Conservation (phyloP, 2,113 vertebrate species). For the Fregata magnificens region DNA sequence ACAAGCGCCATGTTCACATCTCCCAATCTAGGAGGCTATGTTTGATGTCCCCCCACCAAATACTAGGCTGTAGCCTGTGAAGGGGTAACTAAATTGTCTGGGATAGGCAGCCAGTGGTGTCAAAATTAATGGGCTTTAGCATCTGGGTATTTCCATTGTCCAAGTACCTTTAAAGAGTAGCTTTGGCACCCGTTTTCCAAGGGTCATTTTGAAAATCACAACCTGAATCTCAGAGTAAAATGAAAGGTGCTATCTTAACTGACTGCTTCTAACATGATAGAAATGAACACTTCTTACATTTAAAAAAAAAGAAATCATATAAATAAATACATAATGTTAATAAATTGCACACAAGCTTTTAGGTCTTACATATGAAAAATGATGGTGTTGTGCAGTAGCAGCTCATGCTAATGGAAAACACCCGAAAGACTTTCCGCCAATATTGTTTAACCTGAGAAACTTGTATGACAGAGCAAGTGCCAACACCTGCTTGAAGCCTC, state of each 20-base stretch:
- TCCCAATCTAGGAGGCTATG: no score
- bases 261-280: not conserved
- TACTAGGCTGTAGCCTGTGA: not conserved
- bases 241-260: not conserved
- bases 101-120: not conserved
- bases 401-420: not conserved
- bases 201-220: not conserved
- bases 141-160: not conserved
- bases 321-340: not conserved
- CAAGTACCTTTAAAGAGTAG: not conserved
- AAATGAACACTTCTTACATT: not conserved
- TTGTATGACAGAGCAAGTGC: not conserved
- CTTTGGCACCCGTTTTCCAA: not conserved
- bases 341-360: not conserved
- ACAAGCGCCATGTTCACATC: not conserved
- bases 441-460: constrained; percentile 5
- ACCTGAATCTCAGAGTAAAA: not conserved
- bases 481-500: not conserved
- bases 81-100: not conserved
- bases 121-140: not conserved
- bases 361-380: not conserved
- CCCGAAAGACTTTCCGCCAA: not conserved
- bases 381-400: not conserved
- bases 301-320: no score
- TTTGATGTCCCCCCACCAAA: not conserved